Percentiles rank a stretch among this genome's conserved stretches.
Evolutionary conservation across 2,888 invertebrate species (phyloP).

Genomic region (Archaeoteleia sp.): DNA sequence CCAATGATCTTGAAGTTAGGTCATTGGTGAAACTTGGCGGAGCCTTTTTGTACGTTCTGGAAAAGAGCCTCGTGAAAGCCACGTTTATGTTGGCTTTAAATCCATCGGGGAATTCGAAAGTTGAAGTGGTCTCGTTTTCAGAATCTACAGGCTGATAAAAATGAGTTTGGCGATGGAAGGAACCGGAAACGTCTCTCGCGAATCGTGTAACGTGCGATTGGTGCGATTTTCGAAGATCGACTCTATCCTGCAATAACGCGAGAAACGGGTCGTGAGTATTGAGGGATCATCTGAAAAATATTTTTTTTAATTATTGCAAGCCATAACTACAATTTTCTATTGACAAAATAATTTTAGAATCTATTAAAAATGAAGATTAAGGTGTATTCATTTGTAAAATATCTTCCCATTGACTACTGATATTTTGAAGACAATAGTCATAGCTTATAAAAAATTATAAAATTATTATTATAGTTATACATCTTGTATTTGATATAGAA

Average conservation of each 20-base stretch:
- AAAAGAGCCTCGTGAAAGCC: constrained; percentile 54
- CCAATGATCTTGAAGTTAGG: constrained; percentile 44
- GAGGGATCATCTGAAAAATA: neutral
- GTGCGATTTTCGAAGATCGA: neutral
- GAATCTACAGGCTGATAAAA: constrained; percentile 52
- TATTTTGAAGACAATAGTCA: no score
- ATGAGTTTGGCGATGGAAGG: constrained; percentile 17
- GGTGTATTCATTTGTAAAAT: no score
- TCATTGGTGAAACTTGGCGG: constrained; percentile 49
- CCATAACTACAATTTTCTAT: no score
- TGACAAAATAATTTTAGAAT: no score
- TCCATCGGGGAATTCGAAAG: constrained; percentile 55
- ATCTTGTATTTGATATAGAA: neutral
- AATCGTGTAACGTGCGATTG: no score
- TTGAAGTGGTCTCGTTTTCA: constrained; percentile 47
- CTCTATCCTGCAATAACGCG: constrained; percentile 10
- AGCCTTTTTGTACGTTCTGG: constrained; percentile 54
- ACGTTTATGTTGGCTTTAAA: constrained; percentile 56
- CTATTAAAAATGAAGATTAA: no score
- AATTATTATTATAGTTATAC: neutral
- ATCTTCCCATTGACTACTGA: no score
- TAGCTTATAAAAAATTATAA: no score
- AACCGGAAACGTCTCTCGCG: neutral
- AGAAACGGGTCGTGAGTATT: no score
- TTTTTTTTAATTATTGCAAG: no score